Conservation (phyloP, 2,797 vertebrate genomes). For the Rhinella marina region DNA sequence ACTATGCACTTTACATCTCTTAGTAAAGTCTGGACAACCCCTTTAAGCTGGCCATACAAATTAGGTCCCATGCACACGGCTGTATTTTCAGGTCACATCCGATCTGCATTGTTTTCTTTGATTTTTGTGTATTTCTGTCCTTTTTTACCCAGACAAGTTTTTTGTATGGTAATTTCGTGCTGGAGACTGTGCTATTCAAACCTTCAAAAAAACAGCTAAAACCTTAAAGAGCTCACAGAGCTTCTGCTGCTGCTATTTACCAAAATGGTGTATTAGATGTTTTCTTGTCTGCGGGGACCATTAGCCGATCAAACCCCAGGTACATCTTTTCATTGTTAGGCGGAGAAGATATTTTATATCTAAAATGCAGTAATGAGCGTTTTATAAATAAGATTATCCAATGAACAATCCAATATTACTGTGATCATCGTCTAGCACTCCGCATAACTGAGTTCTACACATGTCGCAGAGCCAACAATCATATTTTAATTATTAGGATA, state of each 20-base stretch:
- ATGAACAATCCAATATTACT: conserved; percentile 31
- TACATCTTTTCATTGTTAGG: not conserved
- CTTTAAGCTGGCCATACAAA: too few species aligned
- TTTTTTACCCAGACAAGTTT: too few species aligned
- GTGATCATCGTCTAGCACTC: conserved; percentile 1
- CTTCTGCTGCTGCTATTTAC: not conserved
- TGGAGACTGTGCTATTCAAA: not conserved
- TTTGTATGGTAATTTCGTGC: not conserved
- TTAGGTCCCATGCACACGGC: too few species aligned
- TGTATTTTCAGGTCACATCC: not conserved
- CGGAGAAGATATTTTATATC: not conserved
- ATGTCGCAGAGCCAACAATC: not conserved
- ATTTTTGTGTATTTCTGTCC: too few species aligned
- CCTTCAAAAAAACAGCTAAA: not conserved
- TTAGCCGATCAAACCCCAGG: not conserved
- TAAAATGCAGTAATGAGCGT: not conserved
- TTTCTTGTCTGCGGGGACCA: not conserved
- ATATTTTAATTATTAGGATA: not conserved
- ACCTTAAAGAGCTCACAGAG: not conserved
- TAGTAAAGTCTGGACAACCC: too few species aligned
- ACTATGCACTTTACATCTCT: too few species aligned
- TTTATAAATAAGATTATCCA: conserved; percentile 24
- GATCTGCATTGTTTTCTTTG: too few species aligned
- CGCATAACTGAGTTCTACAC: not conserved
- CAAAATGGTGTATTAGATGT: not conserved